phyloP scores from a whole-genome alignment of 2,888 invertebrate species.

The Torymus tubicola region DNA sequence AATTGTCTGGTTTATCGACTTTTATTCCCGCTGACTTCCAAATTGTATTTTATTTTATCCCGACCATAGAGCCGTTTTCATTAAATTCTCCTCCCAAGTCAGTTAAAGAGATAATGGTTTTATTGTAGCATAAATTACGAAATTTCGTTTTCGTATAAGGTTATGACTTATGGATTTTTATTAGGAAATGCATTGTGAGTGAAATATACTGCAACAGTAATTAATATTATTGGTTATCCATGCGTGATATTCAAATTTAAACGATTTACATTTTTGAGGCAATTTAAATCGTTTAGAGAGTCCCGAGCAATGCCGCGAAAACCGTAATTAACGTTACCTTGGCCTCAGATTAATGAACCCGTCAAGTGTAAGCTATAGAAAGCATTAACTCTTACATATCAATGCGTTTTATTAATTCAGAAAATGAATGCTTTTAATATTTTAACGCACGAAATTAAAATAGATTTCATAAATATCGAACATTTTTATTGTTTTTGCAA shows the following conservation, averaged over 20 bases:
- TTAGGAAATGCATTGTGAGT: too few relatives aligned
- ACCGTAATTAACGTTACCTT: slow-evolving; percentile 1
- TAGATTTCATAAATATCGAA: background rate
- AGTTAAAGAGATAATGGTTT: too few relatives aligned
- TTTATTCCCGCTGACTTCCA: slow-evolving; percentile 20
- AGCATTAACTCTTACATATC: background rate
- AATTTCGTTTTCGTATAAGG: too few relatives aligned
- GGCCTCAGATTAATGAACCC: slow-evolving; percentile 9
- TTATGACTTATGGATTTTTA: too few relatives aligned
- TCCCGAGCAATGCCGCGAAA: background rate
- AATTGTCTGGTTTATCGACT: slow-evolving; percentile 44
- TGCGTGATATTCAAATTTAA: background rate
- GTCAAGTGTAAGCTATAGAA: slow-evolving; percentile 14
- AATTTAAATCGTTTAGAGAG: slow-evolving; percentile 7
- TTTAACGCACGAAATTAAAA: slow-evolving; percentile 2
- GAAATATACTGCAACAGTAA: too few relatives aligned
- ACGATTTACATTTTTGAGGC: background rate
- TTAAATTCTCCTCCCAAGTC: background rate
- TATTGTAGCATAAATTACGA: too few relatives aligned
- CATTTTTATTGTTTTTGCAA: background rate
- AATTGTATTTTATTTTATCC: background rate
- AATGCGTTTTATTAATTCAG: slow-evolving; percentile 1
- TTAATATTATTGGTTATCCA: too few relatives aligned
- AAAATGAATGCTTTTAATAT: slow-evolving; percentile 2
- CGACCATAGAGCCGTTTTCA: background rate